A percentile compares a stretch with the other conserved stretches of the same genome.
These are phyloP conservation scores for Isaurus tuberculatus DNA, from an alignment of 92 coral and sea anemone genomes.

Conservation along the genomic window DNA sequence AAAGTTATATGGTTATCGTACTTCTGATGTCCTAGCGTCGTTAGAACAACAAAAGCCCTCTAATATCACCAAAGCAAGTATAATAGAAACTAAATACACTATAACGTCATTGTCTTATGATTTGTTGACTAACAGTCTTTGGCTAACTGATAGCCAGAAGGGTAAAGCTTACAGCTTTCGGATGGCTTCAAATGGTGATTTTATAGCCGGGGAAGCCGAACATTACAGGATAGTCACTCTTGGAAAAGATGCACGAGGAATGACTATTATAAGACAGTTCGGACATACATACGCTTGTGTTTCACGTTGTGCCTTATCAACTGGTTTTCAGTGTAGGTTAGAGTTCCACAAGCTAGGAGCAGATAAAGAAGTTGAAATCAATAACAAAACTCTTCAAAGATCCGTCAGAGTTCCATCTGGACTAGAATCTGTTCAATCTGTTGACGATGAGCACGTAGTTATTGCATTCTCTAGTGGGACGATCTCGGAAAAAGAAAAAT, in stretches of 20 bases:
- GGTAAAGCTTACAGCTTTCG: conserved; percentile 84
- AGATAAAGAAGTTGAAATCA: conserved; percentile 59
- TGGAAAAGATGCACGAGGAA: conserved; percentile 85
- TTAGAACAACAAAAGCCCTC: conserved; percentile 70
- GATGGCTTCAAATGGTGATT: conserved; percentile 78
- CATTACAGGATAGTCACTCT: conserved; percentile 74
- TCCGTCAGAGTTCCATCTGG: conserved; percentile 97
- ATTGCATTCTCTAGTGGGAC: conserved; percentile 91
- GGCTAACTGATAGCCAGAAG: conserved; percentile 80
- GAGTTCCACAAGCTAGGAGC: conserved; percentile 85
- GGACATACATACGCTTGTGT: conserved; percentile 79
- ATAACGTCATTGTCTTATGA: conserved; percentile 92
- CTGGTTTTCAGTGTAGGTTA: conserved; percentile 91
- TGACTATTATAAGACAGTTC: conserved; percentile 89
- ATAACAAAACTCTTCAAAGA: conserved; percentile 82
- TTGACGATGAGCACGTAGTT: conserved; percentile 63
- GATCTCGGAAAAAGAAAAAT: conserved; percentile 81
- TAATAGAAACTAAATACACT: conserved; percentile 62
- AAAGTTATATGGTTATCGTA: conserved; percentile 67
- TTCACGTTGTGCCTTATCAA: conserved; percentile 85
- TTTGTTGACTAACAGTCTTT: conserved; percentile 66
- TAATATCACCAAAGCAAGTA: conserved; percentile 60
- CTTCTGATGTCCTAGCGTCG: conserved; percentile 67
- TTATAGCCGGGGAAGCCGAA: conserved; percentile 53
- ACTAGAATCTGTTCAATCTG: conserved; percentile 82